Percentiles rank a stretch among this genome's conserved stretches.
Conservation (phyloP, 2,888 invertebrate species). For the Drosophila planitibia region DNA sequence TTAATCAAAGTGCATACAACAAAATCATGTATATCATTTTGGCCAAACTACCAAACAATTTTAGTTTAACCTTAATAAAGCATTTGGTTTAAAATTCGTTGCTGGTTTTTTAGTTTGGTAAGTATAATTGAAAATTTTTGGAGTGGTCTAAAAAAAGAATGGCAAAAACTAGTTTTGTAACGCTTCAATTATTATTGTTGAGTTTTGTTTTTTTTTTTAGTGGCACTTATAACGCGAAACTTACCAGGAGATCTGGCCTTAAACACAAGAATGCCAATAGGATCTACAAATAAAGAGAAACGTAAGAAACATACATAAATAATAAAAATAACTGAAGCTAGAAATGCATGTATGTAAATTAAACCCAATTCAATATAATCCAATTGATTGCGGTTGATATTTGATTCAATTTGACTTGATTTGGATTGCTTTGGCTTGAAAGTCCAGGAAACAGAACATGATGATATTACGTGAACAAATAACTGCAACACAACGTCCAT, state of each 20-base stretch:
- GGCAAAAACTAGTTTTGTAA: conserved; percentile 28
- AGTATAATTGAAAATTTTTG: conserved; percentile 34
- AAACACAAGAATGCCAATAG: conserved; percentile 91
- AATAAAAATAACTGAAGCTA: conserved; percentile 71
- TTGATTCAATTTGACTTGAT: conserved; percentile 1
- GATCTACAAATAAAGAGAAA: conserved; percentile 89
- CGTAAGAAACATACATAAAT: conserved; percentile 86
- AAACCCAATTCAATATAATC: conserved; percentile 19
- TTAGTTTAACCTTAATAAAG: conserved; percentile 23
- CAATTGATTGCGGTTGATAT: conserved; percentile 2
- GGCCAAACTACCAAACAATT: conserved; percentile 20
- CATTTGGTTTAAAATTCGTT: conserved; percentile 24
- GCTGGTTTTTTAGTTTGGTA: conserved; percentile 47
- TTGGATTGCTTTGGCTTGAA: conserved; percentile 19
- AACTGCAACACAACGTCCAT: conserved; percentile 55
- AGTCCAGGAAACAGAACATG: conserved; percentile 24
- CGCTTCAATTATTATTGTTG: conserved; percentile 36
- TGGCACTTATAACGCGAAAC: conserved; percentile 85
- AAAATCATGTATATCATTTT: conserved; percentile 14
- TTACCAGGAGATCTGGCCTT: conserved; percentile 91
- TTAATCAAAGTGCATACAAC: conserved; percentile 33
- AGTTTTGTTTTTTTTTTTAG: conserved; percentile 34
- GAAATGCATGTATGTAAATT: conserved; percentile 45
- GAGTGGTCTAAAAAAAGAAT: conserved; percentile 4
- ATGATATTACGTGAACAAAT: conserved; percentile 58